Percentiles rank a stretch among this genome's conserved stretches.
Conservation (phyloP, 2,888 invertebrate species). For the Prenolepis imparis region DNA sequence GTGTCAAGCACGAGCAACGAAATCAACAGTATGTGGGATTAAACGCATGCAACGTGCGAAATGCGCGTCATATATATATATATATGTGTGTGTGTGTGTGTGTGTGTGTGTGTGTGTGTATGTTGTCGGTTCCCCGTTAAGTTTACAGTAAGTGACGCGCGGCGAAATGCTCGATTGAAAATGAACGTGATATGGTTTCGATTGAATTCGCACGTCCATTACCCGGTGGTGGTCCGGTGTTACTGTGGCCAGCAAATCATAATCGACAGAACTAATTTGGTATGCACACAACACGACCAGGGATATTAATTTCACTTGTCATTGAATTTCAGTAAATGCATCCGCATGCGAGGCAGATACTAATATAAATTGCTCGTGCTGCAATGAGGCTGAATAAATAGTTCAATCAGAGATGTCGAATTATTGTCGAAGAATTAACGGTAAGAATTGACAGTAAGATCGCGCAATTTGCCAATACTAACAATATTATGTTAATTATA, state of each 20-base stretch:
- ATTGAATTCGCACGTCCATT: constrained; percentile 49
- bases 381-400: constrained; percentile 47
- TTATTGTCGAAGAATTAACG: background rate
- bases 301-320: constrained; percentile 66
- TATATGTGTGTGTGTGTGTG: too few species aligned
- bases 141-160: constrained; percentile 43
- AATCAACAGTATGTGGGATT: constrained; percentile 13
- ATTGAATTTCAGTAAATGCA: constrained; percentile 50
- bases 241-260: constrained; percentile 34
- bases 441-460: background rate
- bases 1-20: constrained; percentile 10
- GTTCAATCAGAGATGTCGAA: constrained; percentile 8
- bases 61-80: constrained; percentile 1
- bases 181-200: constrained; percentile 53
- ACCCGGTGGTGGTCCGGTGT: constrained; percentile 22
- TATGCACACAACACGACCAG: constrained; percentile 33
- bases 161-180: constrained; percentile 49
- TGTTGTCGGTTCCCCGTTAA: constrained; percentile 21
- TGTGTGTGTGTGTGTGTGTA: background rate
- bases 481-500: constrained; percentile 14
- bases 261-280: constrained; percentile 60
- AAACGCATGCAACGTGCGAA: constrained; percentile 14
- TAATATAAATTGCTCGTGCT: constrained; percentile 22
- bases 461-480: background rate
- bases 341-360: background rate